Conservation (phyloP, 2,113 vertebrate species). For the Prionailurus viverrinus region DNA sequence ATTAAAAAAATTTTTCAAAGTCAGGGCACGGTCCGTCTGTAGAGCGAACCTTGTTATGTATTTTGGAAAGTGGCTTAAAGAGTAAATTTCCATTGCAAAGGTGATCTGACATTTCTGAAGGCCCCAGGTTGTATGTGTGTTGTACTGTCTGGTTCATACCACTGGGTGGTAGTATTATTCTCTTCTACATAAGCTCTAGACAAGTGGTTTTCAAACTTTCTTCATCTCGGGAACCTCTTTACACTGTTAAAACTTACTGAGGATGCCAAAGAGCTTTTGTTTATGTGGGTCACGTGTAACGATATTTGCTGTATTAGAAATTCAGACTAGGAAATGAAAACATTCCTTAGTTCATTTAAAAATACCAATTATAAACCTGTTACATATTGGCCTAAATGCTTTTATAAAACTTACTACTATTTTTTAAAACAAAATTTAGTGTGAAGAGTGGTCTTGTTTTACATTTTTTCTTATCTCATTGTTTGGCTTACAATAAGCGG, state of each 20-base stretch:
- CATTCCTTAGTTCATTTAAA: not conserved
- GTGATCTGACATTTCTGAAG: not conserved
- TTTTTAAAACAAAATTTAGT: conserved; percentile 33
- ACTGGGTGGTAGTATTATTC: conserved; percentile 58
- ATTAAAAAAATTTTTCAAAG: not conserved
- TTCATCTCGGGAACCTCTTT: not conserved
- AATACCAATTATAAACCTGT: not conserved
- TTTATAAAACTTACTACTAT: conserved; percentile 5
- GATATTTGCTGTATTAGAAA: conserved; percentile 18
- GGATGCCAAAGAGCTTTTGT: conserved; percentile 3
- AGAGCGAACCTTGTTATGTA: not conserved
- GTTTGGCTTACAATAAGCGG: not conserved
- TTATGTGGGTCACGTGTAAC: not conserved
- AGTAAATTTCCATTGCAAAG: not conserved
- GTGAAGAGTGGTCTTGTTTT: not conserved
- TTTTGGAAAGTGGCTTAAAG: conserved; percentile 46
- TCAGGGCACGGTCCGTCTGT: not conserved
- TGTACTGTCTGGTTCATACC: not conserved
- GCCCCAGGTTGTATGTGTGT: not conserved
- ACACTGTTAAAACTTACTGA: not conserved
- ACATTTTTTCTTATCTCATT: not conserved
- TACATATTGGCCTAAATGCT: not conserved
- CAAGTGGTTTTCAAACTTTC: not conserved
- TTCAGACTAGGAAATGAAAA: conserved; percentile 3
- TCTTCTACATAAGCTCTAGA: not conserved